A percentile compares a stretch with the other conserved stretches of the same genome.
phyloP scores from a whole-genome alignment of 1,140 invertebrate species.

The Armadillidium nasatum region DNA sequence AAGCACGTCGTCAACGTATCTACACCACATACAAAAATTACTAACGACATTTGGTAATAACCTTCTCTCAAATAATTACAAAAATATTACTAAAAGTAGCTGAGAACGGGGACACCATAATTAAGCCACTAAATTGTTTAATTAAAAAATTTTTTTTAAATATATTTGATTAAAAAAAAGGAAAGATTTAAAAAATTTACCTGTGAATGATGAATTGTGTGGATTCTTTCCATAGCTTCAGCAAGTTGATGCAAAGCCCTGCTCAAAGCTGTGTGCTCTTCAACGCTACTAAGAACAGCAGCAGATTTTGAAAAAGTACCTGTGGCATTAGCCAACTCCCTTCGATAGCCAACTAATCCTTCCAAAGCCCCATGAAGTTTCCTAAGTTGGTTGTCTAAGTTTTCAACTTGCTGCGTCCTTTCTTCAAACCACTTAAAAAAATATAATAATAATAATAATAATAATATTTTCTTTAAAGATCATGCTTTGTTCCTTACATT shows the following conservation, averaged over 20 bases:
- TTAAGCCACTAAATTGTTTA: no score
- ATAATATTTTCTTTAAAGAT: no score
- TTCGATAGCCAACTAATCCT: conserved; percentile 74
- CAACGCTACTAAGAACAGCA: conserved; percentile 48
- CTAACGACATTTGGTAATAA: no score
- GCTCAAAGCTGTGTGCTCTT: conserved; percentile 29
- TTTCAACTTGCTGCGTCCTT: conserved; percentile 85
- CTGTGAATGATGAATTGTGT: conserved; percentile 29
- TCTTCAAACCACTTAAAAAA: conserved; percentile 94
- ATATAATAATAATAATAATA: no score
- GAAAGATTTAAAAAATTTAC: no score
- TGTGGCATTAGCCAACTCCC: conserved; percentile 75
- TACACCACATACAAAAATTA: no score
- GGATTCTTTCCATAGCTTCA: conserved; percentile 27
- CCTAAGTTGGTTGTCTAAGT: conserved; percentile 79
- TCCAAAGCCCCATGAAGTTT: conserved; percentile 86
- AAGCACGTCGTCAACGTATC: no score
- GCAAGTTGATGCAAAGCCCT: conserved; percentile 26
- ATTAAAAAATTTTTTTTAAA: no score
- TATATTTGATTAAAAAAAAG: no score
- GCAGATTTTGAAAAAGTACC: conserved; percentile 78
- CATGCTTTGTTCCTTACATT: not conserved
- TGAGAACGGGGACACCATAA: no score
- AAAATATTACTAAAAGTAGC: no score
- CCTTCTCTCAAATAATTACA: no score